A percentile compares a stretch with the other conserved stretches of the same genome.
phyloP scores from a whole-genome alignment of 2,797 vertebrate species.

The Tragelaphus oryx region DNA sequence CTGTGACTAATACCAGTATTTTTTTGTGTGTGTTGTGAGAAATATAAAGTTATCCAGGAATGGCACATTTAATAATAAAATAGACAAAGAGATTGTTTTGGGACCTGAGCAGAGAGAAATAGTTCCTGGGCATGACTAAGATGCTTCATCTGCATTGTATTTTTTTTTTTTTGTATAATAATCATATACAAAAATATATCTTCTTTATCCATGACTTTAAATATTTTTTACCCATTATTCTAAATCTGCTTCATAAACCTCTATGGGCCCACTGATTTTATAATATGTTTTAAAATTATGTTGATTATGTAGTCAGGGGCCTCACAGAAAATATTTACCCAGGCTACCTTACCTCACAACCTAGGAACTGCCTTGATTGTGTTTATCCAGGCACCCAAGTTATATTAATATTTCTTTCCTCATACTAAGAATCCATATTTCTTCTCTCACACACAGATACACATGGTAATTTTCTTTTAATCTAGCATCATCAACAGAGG shows the following conservation, averaged over 20 bases:
- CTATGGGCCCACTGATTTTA: background rate
- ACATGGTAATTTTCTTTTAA: conserved; percentile 2
- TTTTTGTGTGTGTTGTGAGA: background rate
- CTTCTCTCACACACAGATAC: background rate
- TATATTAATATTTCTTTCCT: background rate
- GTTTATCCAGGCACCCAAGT: background rate
- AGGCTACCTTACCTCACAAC: background rate
- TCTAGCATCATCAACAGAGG: background rate
- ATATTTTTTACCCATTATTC: background rate
- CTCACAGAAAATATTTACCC: background rate
- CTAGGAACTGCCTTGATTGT: background rate
- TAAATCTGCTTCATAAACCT: background rate
- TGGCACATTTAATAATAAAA: background rate
- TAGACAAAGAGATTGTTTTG: background rate
- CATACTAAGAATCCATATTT: background rate
- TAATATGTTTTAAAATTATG: background rate
- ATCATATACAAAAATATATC: background rate
- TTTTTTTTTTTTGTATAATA: background rate
- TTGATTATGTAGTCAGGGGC: background rate
- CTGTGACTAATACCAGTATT: background rate
- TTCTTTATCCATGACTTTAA: background rate
- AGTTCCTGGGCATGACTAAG: background rate
- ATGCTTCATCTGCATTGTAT: background rate
- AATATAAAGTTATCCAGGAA: background rate
- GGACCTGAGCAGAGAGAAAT: background rate